Conservation (phyloP, 2,113 vertebrate genomes). For the Semicossyphus pulcher region DNA sequence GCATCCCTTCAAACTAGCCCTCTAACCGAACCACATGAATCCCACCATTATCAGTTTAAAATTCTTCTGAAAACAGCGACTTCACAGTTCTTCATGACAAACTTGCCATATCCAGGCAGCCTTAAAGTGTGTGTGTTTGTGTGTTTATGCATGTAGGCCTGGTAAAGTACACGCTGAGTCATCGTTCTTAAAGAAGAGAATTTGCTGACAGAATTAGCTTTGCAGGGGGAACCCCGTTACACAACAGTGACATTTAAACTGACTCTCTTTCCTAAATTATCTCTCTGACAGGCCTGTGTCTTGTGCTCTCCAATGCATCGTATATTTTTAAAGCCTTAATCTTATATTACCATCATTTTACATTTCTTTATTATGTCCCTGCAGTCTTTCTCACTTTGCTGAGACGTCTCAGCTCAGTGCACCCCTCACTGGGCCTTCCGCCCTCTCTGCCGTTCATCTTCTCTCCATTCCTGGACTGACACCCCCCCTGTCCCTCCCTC, state of each 20-base stretch:
- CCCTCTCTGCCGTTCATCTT: constrained; percentile 51
- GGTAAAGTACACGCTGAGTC: constrained; percentile 44
- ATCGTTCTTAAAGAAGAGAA: constrained; percentile 41
- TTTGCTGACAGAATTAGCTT: constrained; percentile 59
- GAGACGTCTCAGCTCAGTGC: constrained; percentile 30
- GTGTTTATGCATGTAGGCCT: constrained; percentile 24
- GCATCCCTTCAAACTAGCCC: background rate
- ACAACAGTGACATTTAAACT: constrained; percentile 45
- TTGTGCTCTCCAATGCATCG: background rate
- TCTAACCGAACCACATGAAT: background rate
- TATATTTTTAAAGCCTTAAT: background rate
- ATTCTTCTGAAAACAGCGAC: too few relatives aligned
- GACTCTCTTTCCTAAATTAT: constrained; percentile 14
- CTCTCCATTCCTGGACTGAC: constrained; percentile 58
- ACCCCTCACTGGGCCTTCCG: constrained; percentile 22
- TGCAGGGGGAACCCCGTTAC: constrained; percentile 50
- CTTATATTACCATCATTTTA: background rate
- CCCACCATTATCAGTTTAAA: too few relatives aligned
- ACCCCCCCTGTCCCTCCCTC: constrained; percentile 28
- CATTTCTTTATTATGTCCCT: background rate
- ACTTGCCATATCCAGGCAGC: background rate
- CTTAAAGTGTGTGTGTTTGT: constrained; percentile 1
- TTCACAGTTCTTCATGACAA: background rate
- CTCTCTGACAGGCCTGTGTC: background rate
- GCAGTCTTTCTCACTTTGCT: constrained; percentile 5